phyloP scores from a whole-genome alignment of 1,140 invertebrate genomes.

The Lanistes nyassanus region DNA sequence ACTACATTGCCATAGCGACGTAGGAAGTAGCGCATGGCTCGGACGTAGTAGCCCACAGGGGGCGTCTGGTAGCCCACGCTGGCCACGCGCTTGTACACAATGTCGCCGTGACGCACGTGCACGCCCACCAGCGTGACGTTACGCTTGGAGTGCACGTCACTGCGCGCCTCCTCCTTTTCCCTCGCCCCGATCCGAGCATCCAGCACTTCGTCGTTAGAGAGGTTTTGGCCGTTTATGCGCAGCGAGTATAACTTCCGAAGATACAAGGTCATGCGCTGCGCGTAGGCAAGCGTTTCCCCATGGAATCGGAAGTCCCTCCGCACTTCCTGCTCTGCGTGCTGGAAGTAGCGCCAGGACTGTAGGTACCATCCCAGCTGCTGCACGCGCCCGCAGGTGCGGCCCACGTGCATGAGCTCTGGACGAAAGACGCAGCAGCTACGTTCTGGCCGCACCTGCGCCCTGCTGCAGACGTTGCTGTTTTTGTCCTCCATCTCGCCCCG shows the following conservation, averaged over 20 bases:
- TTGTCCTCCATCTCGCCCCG: not conserved
- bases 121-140: constrained; percentile 35
- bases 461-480: not conserved
- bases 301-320: not conserved
- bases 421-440: not conserved
- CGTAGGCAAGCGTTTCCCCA: not conserved
- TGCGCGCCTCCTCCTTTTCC: not conserved
- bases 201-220: not conserved
- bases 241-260: not conserved
- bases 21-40: constrained; percentile 35
- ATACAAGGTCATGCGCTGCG: not conserved
- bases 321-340: not conserved
- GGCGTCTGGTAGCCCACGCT: constrained; percentile 38
- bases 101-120: constrained; percentile 42
- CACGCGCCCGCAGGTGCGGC: not conserved
- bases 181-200: not conserved
- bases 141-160: not conserved
- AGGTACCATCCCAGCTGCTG: not conserved
- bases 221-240: not conserved
- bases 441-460: not conserved
- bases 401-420: not conserved
- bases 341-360: constrained; percentile 11
- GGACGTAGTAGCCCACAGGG: constrained; percentile 30
- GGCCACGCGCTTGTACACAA: constrained; percentile 9
- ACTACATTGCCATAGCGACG: constrained; percentile 25